Conservation (phyloP, 1,140 invertebrate species). For the Saccostrea cuccullata region DNA sequence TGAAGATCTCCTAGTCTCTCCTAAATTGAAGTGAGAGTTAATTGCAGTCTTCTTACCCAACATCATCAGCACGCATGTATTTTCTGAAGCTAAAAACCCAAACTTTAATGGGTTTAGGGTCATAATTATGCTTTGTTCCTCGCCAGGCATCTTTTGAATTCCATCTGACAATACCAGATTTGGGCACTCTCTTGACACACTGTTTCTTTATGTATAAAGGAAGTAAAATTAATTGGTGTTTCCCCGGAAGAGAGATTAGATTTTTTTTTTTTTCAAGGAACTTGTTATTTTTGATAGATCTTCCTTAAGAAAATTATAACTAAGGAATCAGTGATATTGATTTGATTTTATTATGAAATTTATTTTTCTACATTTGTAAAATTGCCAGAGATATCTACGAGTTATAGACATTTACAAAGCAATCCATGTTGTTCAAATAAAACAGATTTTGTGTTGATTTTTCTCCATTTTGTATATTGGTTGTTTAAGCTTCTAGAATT, state of each 20-base stretch:
- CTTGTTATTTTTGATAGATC: not conserved
- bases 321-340: not conserved
- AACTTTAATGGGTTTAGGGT: not conserved
- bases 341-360: not conserved
- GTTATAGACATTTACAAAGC: too few relatives aligned
- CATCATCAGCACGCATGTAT: not conserved
- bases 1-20: not conserved
- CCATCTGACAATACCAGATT: not conserved
- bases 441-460: too few relatives aligned
- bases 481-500: too few relatives aligned
- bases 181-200: not conserved
- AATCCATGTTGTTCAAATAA: too few relatives aligned
- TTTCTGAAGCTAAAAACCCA: not conserved
- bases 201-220: not conserved
- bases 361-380: not conserved
- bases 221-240: not conserved
- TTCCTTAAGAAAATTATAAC: not conserved
- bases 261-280: not conserved
- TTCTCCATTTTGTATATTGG: too few relatives aligned
- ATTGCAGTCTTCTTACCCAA: not conserved
- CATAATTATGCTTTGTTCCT: not conserved
- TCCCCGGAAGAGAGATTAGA: not conserved
- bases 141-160: not conserved
- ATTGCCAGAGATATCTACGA: too few relatives aligned
- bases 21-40: not conserved